Evolutionary conservation across 2,113 vertebrate genomes (phyloP), one percentile per base, ranked within the genome.

Genomic region (Dunckerocampus dactyliophorus): DNA sequence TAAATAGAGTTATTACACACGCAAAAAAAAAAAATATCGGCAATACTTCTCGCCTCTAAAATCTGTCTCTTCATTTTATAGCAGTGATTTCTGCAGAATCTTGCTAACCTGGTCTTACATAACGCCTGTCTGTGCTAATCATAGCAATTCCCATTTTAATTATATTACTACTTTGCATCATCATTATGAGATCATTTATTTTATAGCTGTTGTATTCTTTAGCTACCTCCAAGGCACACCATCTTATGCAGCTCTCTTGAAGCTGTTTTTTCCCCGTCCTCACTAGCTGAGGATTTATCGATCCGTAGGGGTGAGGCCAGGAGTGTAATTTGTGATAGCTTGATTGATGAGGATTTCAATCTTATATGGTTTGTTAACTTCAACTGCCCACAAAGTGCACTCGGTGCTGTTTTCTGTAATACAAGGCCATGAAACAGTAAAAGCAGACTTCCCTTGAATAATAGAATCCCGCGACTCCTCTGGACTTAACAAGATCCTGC

Each of bases 311-410:
- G 87, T 84, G 86, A 88, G 80, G 87, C 85, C 86, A 76, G 80
- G 85, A 83, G 76, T 85, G 86, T 90, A 88, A 89, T 89, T 89
- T 87, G 89, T 87, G 85, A 88, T 85, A 76, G 81, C 79, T 84
- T 87, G 85, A 89, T 89, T 89, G 88, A 91, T 91, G 88, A 88
- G 86, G 85, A 89, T 83, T 87, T 88, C 82, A 85, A 88, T 85
- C 86, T 82, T 86, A 69, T 87, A 85, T 83, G 86, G 77, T 89
- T 85, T 88, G 84, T 88, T 88, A 85, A 84, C 87, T 87, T 84
- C 83, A 74, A 77, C 81, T 88, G 75, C 82, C 80, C 80, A 76
- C 80, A 84, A 90, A 90, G 79, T 90, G 82, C 87, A 86, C 80
- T 81, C 78, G 74, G 73, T 70, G 87, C 83, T 88, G 76, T 88